These are phyloP conservation scores for Sebastes steindachneri DNA, from an alignment of 2,797 vertebrate species.

Conservation along the genomic window DNA sequence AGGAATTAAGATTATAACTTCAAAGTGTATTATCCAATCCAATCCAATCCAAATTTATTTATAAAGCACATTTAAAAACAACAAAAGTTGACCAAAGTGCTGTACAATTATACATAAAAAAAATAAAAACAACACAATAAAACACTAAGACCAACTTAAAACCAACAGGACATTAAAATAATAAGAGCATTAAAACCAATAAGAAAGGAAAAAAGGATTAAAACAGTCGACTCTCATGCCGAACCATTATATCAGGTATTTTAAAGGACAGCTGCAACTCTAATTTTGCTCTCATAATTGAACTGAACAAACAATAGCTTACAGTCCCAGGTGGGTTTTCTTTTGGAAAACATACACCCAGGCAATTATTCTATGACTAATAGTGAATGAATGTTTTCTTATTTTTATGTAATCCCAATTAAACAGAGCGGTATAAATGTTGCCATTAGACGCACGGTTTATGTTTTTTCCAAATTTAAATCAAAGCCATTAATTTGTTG, in stretches of 20 bases:
- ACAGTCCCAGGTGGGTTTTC: slow-evolving; percentile 48
- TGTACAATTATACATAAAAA: no score
- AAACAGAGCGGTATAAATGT: slow-evolving; percentile 26
- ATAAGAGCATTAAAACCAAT: no score
- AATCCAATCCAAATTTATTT: no score
- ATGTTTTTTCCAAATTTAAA: slow-evolving; percentile 35
- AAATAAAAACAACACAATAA: no score
- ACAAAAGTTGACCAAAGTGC: no score
- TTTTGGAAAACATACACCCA: slow-evolving; percentile 43
- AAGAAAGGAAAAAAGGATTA: no score
- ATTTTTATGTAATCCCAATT: slow-evolving; percentile 33
- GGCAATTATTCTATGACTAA: slow-evolving; percentile 56
- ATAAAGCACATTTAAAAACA: no score
- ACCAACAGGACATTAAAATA: no score
- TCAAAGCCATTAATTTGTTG: slow-evolving; percentile 51
- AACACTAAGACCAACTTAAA: no score
- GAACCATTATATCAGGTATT: background rate
- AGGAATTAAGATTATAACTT: background rate
- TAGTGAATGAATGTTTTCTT: slow-evolving; percentile 38
- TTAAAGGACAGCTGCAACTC: background rate
- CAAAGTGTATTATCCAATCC: background rate
- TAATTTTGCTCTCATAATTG: slow-evolving; percentile 31
- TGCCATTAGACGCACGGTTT: slow-evolving; percentile 31
- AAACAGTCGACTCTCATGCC: no score
- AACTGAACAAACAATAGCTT: slow-evolving; percentile 50